Evolutionary conservation across 2,113 vertebrate genomes (phyloP).

Genomic region (Pelecanus crispus): DNA sequence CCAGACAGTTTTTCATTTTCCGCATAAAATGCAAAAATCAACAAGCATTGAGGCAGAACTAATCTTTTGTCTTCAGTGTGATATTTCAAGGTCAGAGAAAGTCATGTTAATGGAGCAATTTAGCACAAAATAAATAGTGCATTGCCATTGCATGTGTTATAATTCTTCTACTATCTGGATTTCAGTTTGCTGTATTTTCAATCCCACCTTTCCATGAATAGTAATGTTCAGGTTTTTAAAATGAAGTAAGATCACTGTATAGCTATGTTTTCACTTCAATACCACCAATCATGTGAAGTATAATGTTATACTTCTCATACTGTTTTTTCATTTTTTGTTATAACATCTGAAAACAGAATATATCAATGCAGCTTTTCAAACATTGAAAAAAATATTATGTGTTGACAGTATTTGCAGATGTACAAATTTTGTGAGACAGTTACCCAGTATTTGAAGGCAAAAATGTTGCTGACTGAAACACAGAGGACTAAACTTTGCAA

Average conservation of each 20-base stretch:
- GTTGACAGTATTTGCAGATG: neutral
- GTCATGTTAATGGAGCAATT: neutral
- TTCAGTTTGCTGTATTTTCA: conserved; percentile 9
- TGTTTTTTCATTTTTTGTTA: neutral
- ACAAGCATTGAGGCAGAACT: neutral
- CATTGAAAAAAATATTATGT: accelerated
- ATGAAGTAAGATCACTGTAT: neutral
- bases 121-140: neutral
- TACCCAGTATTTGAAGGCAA: neutral
- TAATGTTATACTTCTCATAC: neutral
- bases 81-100: conserved; percentile 31
- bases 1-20: neutral
- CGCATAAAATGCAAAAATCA: neutral
- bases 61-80: neutral
- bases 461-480: neutral
- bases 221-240: conserved; percentile 8
- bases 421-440: neutral
- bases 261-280: neutral
- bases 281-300: neutral
- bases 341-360: neutral
- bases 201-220: neutral
- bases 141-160: neutral
- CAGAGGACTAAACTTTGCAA: neutral
- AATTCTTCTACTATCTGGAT: conserved; percentile 20
- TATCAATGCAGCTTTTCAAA: neutral